Percentiles rank a stretch among this genome's conserved stretches.
Evolutionary conservation across 2,888 invertebrate species (phyloP).

Genomic region (Parnassius smintheus): DNA sequence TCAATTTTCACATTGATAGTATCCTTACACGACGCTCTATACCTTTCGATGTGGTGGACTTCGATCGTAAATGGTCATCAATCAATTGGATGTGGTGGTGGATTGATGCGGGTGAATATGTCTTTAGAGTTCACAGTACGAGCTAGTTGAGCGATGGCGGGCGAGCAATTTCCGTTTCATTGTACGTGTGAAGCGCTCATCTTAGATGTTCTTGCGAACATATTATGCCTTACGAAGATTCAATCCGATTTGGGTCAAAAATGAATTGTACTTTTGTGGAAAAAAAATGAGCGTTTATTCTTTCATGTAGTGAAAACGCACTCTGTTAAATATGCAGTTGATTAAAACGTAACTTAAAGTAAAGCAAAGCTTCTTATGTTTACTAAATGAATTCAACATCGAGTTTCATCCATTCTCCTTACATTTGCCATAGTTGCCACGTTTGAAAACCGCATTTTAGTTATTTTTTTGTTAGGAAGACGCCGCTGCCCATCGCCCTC

Average conservation of each 20-base stretch:
- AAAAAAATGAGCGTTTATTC: not conserved
- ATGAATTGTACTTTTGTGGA: not conserved
- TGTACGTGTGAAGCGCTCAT: slow-evolving; percentile 1
- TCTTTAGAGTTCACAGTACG: slow-evolving; percentile 16
- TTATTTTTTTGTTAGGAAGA: too few relatives aligned
- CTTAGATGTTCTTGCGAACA: not conserved
- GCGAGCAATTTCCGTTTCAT: slow-evolving; percentile 19
- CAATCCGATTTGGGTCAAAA: not conserved
- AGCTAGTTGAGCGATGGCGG: slow-evolving; percentile 13
- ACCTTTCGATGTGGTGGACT: slow-evolving; percentile 11
- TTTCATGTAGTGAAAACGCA: not conserved
- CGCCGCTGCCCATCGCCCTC: too few relatives aligned
- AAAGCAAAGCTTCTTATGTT: too few relatives aligned
- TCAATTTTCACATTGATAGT: slow-evolving; percentile 13
- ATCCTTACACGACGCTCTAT: not conserved
- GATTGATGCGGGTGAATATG: slow-evolving; percentile 13
- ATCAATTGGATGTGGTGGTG: slow-evolving; percentile 17
- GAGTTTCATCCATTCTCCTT: not conserved
- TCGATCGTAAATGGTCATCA: slow-evolving; percentile 15
- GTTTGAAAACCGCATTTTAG: too few relatives aligned
- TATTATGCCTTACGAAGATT: not conserved
- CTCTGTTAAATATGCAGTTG: not conserved
- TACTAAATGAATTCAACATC: not conserved
- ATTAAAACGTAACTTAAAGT: too few relatives aligned
- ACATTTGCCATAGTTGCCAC: too few relatives aligned